These are phyloP conservation scores for Ophion slaviceki DNA, from an alignment of 2,888 invertebrate genomes.

Conservation along the genomic window DNA sequence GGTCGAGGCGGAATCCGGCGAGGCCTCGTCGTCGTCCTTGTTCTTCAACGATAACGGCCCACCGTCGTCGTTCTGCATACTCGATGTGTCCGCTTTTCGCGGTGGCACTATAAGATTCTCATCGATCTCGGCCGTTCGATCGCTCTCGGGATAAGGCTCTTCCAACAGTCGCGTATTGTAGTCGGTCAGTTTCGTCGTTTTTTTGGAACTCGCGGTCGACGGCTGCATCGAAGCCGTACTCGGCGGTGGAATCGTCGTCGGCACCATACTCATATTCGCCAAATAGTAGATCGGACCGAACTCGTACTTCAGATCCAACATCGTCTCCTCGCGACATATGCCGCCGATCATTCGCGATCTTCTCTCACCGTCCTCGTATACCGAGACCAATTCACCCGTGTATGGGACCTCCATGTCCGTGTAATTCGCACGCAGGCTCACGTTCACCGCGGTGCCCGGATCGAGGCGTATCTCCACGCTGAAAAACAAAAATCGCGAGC, in stretches of 20 bases:
- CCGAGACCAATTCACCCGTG: slow-evolving; percentile 88
- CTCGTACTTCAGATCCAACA: slow-evolving; percentile 89
- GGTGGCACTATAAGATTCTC: slow-evolving; percentile 82
- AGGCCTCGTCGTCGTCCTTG: slow-evolving; percentile 70
- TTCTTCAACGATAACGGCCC: slow-evolving; percentile 78
- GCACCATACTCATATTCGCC: slow-evolving; percentile 90
- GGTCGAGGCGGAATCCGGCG: slow-evolving; percentile 22
- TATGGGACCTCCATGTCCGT: slow-evolving; percentile 91
- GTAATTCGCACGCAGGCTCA: slow-evolving; percentile 90
- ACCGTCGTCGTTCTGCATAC: slow-evolving; percentile 81
- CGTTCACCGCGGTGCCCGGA: slow-evolving; percentile 93
- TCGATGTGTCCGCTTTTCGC: slow-evolving; percentile 81
- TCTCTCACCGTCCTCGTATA: slow-evolving; percentile 87
- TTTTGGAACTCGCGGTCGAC: slow-evolving; percentile 82
- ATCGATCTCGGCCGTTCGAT: slow-evolving; percentile 73
- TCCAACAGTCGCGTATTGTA: slow-evolving; percentile 83
- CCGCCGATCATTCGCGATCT: slow-evolving; percentile 87
- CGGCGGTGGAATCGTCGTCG: slow-evolving; percentile 89
- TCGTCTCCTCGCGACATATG: slow-evolving; percentile 87
- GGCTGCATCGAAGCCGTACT: slow-evolving; percentile 79
- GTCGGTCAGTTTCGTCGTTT: slow-evolving; percentile 78
- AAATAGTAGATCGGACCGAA: slow-evolving; percentile 92
- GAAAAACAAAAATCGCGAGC: slow-evolving; percentile 21
- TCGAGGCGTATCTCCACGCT: slow-evolving; percentile 88
- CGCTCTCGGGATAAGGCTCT: slow-evolving; percentile 80